These are phyloP conservation scores for Acleris literana DNA, from an alignment of 2,888 invertebrate genomes.

Conservation along the genomic window DNA sequence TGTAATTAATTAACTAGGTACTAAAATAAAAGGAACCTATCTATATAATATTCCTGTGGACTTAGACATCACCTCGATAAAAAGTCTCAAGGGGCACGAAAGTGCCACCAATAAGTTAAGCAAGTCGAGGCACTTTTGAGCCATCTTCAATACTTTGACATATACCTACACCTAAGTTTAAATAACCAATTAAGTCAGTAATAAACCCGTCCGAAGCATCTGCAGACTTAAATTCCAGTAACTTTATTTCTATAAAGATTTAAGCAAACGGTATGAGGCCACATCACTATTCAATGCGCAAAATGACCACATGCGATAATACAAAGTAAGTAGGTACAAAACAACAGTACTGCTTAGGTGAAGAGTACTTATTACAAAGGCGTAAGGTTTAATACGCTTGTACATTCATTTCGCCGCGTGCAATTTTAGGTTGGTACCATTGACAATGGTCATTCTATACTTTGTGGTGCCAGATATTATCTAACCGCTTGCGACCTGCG, in stretches of 20 bases:
- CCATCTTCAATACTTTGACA: no score
- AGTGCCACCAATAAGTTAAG: no score
- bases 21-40: no score
- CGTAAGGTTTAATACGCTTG: constrained; percentile 50
- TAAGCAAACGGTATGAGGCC: constrained; percentile 60
- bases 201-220: background rate
- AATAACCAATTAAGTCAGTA: background rate
- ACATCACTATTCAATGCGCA: constrained; percentile 70
- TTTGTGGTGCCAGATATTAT: constrained; percentile 43
- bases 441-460: constrained; percentile 73
- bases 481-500: constrained; percentile 21
- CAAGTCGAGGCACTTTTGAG: no score
- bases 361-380: constrained; percentile 42
- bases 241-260: constrained; percentile 56
- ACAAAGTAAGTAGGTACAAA: constrained; percentile 41
- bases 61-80: no score
- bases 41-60: no score
- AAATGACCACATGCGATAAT: constrained; percentile 39
- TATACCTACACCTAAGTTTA: no score
- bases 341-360: constrained; percentile 30
- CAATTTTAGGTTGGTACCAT: constrained; percentile 47
- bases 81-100: no score
- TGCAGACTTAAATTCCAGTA: constrained; percentile 20
- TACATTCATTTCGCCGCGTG: constrained; percentile 40
- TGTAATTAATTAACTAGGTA: no score